These are phyloP conservation scores for Polypterus bichir DNA, from an alignment of 2,113 vertebrate species.

Conservation along the genomic window DNA sequence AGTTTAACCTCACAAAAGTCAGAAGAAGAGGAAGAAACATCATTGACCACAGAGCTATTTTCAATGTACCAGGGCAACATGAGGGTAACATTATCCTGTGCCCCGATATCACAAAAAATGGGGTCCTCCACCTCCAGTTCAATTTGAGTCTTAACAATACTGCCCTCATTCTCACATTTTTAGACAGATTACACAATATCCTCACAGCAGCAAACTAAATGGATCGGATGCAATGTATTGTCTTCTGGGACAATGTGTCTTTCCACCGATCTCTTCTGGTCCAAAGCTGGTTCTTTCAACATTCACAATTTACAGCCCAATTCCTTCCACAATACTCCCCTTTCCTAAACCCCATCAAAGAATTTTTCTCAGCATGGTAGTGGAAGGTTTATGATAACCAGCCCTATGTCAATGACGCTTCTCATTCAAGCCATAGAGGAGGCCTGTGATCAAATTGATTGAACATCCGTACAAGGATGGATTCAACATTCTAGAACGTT, in stretches of 20 bases:
- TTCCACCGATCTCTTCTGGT: slow-evolving; percentile 3
- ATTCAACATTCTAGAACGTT: too few relatives aligned
- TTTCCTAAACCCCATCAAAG: background rate
- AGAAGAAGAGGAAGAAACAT: slow-evolving; percentile 10
- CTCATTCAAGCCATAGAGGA: too few relatives aligned
- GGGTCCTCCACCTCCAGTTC: background rate
- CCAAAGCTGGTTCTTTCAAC: background rate
- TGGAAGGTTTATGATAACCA: slow-evolving; percentile 9
- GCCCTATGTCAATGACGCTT: background rate
- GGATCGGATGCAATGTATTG: slow-evolving; percentile 1
- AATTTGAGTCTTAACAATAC: background rate
- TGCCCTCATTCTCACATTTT: slow-evolving; percentile 5
- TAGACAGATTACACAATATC: background rate
- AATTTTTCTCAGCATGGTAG: background rate
- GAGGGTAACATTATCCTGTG: slow-evolving; percentile 2
- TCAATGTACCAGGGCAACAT: slow-evolving; percentile 5
- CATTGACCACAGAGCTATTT: slow-evolving; percentile 7
- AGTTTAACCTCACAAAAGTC: slow-evolving; percentile 7
- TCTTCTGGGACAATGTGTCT: slow-evolving; percentile 10
- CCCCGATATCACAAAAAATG: background rate
- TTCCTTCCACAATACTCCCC: slow-evolving; percentile 4
- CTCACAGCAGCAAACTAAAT: background rate
- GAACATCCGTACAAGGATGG: too few relatives aligned
- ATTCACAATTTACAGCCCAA: slow-evolving; percentile 1
- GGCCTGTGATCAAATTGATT: too few relatives aligned